Conservation (phyloP, 2,888 invertebrate genomes). For the Parapristionchus giblindavisi region DNA sequence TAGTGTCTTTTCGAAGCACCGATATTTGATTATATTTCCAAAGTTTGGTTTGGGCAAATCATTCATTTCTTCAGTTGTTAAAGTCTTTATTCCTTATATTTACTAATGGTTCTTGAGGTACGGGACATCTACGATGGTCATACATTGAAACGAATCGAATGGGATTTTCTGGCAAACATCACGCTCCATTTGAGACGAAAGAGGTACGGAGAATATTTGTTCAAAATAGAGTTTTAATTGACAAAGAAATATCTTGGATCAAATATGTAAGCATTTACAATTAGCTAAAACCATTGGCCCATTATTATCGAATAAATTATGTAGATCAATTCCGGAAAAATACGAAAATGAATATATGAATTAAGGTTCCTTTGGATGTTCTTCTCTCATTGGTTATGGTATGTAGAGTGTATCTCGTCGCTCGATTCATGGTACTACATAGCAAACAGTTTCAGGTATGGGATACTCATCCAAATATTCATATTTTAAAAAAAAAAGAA, state of each 20-base stretch:
- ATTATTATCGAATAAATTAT: too few species aligned
- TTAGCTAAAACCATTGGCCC: too few species aligned
- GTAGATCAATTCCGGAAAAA: too few species aligned
- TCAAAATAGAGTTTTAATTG: too few species aligned
- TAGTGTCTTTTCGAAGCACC: too few species aligned
- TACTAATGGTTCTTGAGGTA: constrained; percentile 44
- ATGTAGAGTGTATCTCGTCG: constrained; percentile 95
- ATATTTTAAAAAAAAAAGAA: too few species aligned
- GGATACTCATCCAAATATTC: too few species aligned
- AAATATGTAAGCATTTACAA: neutral
- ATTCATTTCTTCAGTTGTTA: neutral
- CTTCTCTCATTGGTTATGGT: constrained; percentile 98
- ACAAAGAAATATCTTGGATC: neutral
- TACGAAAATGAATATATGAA: too few species aligned
- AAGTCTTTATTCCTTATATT: too few species aligned
- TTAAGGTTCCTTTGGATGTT: constrained; percentile 91
- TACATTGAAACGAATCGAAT: constrained; percentile 48
- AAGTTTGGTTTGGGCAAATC: neutral
- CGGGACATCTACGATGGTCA: constrained; percentile 51
- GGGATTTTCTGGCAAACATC: neutral
- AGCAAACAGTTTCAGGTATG: constrained; percentile 86
- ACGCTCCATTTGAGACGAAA: constrained; percentile 1
- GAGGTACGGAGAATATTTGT: neutral
- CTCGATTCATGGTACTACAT: constrained; percentile 98
- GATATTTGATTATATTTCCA: neutral